A percentile compares a stretch with the other conserved stretches of the same genome.
These are phyloP conservation scores for Plectropomus leopardus DNA, from an alignment of 2,113 vertebrate species.

Conservation along the genomic window DNA sequence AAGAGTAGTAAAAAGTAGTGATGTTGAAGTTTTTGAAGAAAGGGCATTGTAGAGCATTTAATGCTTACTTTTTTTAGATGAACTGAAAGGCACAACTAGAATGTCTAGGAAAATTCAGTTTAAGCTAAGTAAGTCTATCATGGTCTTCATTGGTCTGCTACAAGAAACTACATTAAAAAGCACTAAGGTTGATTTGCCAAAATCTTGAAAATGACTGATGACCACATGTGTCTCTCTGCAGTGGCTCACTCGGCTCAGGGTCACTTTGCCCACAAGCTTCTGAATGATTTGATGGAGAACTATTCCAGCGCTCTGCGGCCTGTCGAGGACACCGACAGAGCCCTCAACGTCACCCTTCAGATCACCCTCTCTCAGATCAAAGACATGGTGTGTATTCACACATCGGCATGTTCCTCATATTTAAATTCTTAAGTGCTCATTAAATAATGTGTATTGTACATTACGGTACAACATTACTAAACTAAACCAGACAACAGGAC, in stretches of 20 bases:
- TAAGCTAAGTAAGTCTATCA: background rate
- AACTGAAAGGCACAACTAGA: background rate
- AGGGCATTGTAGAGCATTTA: no score
- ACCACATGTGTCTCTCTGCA: slow-evolving; percentile 57
- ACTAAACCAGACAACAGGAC: background rate
- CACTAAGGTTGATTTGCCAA: background rate
- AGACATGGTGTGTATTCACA: slow-evolving; percentile 91
- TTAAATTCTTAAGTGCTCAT: background rate
- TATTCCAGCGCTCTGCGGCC: slow-evolving; percentile 95
- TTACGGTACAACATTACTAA: background rate
- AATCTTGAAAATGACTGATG: background rate
- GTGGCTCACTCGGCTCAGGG: slow-evolving; percentile 90
- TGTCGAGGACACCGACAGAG: slow-evolving; percentile 95
- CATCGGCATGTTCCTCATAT: background rate
- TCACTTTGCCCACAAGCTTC: slow-evolving; percentile 92
- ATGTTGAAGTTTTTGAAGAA: no score
- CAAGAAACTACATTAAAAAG: background rate
- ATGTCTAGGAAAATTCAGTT: background rate
- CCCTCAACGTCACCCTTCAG: slow-evolving; percentile 95
- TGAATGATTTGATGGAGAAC: slow-evolving; percentile 93
- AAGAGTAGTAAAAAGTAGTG: no score
- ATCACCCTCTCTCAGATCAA: slow-evolving; percentile 98
- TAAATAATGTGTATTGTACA: background rate
- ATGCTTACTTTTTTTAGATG: no score
- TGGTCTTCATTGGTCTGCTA: background rate